Percentiles rank a stretch among this genome's conserved stretches.
These are phyloP conservation scores for Galleria mellonella DNA, from an alignment of 1,140 invertebrate species.

Conservation along the genomic window DNA sequence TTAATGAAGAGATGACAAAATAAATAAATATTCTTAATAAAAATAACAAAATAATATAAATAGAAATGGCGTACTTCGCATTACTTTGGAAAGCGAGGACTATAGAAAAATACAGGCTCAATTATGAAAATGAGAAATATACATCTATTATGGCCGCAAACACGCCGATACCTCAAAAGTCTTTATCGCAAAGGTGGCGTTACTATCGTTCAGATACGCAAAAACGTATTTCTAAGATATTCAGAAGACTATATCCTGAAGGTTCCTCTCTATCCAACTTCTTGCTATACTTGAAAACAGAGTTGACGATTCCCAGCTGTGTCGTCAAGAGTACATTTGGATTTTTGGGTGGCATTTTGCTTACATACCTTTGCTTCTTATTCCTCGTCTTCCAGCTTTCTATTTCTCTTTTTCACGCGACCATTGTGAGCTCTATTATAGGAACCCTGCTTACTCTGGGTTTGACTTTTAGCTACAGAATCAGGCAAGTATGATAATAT, in stretches of 20 bases:
- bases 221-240: conserved; percentile 44
- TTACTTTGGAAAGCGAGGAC: conserved; percentile 64
- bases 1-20: too few relatives aligned
- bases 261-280: conserved; percentile 59
- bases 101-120: conserved; percentile 54
- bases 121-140: conserved; percentile 71
- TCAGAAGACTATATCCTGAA: conserved; percentile 45
- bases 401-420: conserved; percentile 70
- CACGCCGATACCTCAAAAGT: conserved; percentile 46
- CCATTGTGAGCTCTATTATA: conserved; percentile 76
- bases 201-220: conserved; percentile 54
- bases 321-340: conserved; percentile 77
- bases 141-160: conserved; percentile 63
- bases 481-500: conserved; percentile 76
- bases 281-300: conserved; percentile 61
- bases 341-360: conserved; percentile 76
- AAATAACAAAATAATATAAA: conserved; percentile 7
- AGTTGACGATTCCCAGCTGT: conserved; percentile 77
- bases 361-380: conserved; percentile 79
- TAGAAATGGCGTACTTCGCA: conserved; percentile 40
- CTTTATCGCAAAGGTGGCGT: conserved; percentile 57
- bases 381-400: conserved; percentile 80
- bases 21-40: background rate
- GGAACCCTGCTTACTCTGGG: conserved; percentile 79
- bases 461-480: conserved; percentile 78